Evolutionary conservation across 2,888 invertebrate genomes (phyloP), one percentile per base, ranked within the genome.

Genomic region (Allygus modestus): DNA sequence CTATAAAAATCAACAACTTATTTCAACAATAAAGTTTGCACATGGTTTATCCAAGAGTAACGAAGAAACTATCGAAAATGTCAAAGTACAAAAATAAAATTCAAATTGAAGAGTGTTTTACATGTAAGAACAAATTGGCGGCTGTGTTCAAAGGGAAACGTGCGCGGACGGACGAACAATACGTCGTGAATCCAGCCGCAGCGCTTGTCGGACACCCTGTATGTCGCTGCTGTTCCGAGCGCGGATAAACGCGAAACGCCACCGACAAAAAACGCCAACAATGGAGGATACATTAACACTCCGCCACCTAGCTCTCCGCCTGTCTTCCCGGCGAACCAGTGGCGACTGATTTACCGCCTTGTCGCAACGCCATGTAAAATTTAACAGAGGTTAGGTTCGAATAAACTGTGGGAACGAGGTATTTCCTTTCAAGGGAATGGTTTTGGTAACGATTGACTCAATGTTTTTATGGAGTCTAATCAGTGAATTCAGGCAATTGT

Each of bases 81-180:
- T n/a, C n/a, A n/a, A n/a, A n/a, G n/a, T 37, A 37, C 4, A 37
- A 37, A 37, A 37, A 4, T 4, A 4, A 9, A 37, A 37, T 37
- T 37, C 9, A 46, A 46, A 46, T 17, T 15, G 46, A 46, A 17
- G 46, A 65, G 26, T 17, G 65, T 65, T 65, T 65, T 65, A 65
- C 65, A 65, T 65, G 65, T 65, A 65, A 65, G 65, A 65, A 65
- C 65, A 65, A 65, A 65, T 65, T 65, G 65, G 65, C 65, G 65
- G 65, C 28, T 5, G 28, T 15, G 58, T 15, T 65, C 65, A 65
- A 65, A 65, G 31, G n/a, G 31, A 65, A 12, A 23, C 54, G 54
- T 54, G 26, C 9, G 28, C 20, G 58, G 58, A 28, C 12, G 28
- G 28, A 54, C 28, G 58, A 65, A 65, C 65, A 65, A 28, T 65